These are phyloP conservation scores for Agrotis clavis DNA, from an alignment of 2,888 invertebrate genomes.

Conservation along the genomic window DNA sequence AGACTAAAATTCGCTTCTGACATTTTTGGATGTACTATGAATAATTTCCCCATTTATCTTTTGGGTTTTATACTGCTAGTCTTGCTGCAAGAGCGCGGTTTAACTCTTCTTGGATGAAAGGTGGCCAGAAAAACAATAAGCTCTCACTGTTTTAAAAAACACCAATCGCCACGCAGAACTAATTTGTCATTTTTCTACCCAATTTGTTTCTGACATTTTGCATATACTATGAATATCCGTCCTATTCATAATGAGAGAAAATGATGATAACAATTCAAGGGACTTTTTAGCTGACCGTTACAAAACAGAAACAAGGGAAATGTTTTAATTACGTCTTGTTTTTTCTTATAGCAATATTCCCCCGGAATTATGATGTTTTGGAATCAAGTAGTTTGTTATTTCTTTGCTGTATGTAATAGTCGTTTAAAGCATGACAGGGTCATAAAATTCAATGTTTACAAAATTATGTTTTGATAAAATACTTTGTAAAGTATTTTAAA, in stretches of 20 bases:
- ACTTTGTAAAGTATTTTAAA: no score
- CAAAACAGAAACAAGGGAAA: not conserved
- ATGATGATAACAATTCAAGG: no score
- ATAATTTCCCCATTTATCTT: not conserved
- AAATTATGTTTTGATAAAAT: not conserved
- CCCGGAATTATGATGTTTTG: not conserved
- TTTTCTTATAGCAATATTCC: not conserved
- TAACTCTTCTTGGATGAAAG: not conserved
- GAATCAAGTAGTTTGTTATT: not conserved
- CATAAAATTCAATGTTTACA: not conserved
- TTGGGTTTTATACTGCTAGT: not conserved
- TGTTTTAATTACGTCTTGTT: not conserved
- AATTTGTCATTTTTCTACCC: not conserved
- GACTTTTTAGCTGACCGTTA: not conserved
- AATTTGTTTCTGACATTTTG: not conserved
- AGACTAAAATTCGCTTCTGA: constrained; percentile 6
- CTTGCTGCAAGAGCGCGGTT: not conserved
- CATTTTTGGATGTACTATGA: not conserved
- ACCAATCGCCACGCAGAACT: not conserved
- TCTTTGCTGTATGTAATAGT: constrained; percentile 13
- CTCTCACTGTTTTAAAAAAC: not conserved
- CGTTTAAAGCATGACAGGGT: constrained; percentile 12
- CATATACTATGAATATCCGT: not conserved
- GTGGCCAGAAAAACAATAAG: no score
- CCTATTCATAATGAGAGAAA: no score